Evolutionary conservation across 2,888 invertebrate species (phyloP).

Genomic region (Microctonus hyperodae): DNA sequence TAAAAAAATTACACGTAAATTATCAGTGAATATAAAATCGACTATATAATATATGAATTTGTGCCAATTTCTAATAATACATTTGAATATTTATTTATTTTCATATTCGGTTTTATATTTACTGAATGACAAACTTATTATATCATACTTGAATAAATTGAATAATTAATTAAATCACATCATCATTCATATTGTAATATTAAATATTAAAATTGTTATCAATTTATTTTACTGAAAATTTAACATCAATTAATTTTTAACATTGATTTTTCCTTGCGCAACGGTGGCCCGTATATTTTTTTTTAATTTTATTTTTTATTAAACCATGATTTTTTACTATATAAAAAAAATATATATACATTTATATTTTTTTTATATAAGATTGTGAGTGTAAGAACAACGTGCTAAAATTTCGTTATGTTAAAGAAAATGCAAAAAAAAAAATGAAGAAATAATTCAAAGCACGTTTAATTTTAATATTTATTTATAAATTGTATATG

Average conservation of each 20-base stretch:
- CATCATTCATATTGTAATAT: background rate
- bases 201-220: background rate
- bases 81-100: too few relatives aligned
- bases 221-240: background rate
- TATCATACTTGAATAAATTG: too few relatives aligned
- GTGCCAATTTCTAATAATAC: too few relatives aligned
- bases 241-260: constrained; percentile 5
- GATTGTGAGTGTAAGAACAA: background rate
- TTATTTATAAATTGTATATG: background rate
- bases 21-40: background rate
- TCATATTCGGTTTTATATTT: too few relatives aligned
- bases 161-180: background rate
- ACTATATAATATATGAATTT: too few relatives aligned
- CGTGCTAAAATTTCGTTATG: background rate
- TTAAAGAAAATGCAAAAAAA: background rate
- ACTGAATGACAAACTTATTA: too few relatives aligned
- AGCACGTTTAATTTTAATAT: background rate
- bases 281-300: constrained; percentile 26
- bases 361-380: background rate
- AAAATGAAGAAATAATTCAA: background rate
- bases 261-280: constrained; percentile 9
- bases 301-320: constrained; percentile 18
- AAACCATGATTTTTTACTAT: too few relatives aligned
- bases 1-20: background rate
- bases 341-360: background rate